phyloP scores from a whole-genome alignment of 2,888 invertebrate species.

The Lumbricus terrestris region DNA sequence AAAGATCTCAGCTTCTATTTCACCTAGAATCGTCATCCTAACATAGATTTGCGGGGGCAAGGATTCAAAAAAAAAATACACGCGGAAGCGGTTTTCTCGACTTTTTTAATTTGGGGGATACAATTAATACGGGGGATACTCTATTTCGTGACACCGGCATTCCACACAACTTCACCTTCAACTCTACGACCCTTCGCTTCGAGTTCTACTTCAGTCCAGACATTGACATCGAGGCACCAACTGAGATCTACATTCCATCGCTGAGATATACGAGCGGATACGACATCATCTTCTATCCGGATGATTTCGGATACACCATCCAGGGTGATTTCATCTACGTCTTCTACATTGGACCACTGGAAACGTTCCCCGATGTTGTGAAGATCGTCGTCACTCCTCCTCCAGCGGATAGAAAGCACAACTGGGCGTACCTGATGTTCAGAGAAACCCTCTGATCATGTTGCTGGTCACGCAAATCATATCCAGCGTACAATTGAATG shows the following conservation, averaged over 20 bases:
- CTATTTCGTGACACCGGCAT: too few relatives aligned
- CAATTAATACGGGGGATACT: too few relatives aligned
- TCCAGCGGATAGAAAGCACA: neutral
- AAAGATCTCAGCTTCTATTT: too few relatives aligned
- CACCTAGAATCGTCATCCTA: too few relatives aligned
- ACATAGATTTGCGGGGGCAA: too few relatives aligned
- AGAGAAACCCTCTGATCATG: neutral
- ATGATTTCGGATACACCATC: neutral
- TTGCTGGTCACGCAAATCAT: neutral
- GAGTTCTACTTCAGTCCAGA: constrained; percentile 32
- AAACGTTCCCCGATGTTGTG: neutral
- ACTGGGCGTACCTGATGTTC: neutral
- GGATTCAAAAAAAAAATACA: too few relatives aligned
- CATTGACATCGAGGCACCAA: constrained; percentile 33
- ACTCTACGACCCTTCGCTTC: constrained; percentile 34
- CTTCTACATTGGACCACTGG: constrained; percentile 8
- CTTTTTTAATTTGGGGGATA: too few relatives aligned
- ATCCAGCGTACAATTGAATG: neutral
- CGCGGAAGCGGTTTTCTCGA: too few relatives aligned
- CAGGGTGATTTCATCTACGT: neutral
- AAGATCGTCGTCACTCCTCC: neutral
- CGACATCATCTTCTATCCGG: neutral
- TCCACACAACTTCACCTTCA: constrained; percentile 35
- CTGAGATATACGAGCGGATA: constrained; percentile 38
- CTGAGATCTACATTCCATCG: constrained; percentile 42